phyloP scores from a whole-genome alignment of 1,140 invertebrate genomes.

The Colletes latitarsis region DNA sequence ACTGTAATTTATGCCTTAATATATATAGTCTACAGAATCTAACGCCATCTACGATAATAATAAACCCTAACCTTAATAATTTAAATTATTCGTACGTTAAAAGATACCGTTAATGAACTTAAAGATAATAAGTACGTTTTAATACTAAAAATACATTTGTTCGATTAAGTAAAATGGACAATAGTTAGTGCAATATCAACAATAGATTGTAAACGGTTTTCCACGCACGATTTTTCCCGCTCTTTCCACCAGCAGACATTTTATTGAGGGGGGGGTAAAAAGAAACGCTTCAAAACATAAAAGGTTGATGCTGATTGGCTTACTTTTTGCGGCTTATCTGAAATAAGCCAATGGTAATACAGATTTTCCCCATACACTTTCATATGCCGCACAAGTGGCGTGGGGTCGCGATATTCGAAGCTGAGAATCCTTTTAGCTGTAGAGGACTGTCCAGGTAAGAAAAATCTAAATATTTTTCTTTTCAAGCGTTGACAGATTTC shows the following conservation, averaged over 20 bases:
- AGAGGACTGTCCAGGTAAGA: conserved; percentile 83
- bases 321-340: conserved; percentile 84
- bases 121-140: not conserved
- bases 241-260: conserved; percentile 68
- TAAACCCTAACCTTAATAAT: conserved; percentile 62
- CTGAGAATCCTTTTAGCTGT: conserved; percentile 83
- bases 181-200: not conserved
- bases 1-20: conserved; percentile 26
- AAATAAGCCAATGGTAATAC: conserved; percentile 82
- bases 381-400: conserved; percentile 84
- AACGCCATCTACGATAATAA: conserved; percentile 60
- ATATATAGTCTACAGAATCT: conserved; percentile 14
- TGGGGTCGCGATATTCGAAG: conserved; percentile 84
- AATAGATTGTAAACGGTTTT: conserved; percentile 35
- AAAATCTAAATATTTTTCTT: conserved; percentile 82
- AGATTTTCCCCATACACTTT: conserved; percentile 81
- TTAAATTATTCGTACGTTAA: conserved; percentile 28
- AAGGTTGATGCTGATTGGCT: conserved; percentile 81
- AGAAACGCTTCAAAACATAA: conserved; percentile 81
- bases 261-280: conserved; percentile 74
- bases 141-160: not conserved
- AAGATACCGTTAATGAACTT: not conserved
- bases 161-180: not conserved
- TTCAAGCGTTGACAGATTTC: conserved; percentile 80
- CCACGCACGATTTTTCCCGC: conserved; percentile 69